A percentile compares a stretch with the other conserved stretches of the same genome.
These are phyloP conservation scores for Drosophila neonasuta DNA, from an alignment of 2,888 invertebrate genomes.

Conservation along the genomic window DNA sequence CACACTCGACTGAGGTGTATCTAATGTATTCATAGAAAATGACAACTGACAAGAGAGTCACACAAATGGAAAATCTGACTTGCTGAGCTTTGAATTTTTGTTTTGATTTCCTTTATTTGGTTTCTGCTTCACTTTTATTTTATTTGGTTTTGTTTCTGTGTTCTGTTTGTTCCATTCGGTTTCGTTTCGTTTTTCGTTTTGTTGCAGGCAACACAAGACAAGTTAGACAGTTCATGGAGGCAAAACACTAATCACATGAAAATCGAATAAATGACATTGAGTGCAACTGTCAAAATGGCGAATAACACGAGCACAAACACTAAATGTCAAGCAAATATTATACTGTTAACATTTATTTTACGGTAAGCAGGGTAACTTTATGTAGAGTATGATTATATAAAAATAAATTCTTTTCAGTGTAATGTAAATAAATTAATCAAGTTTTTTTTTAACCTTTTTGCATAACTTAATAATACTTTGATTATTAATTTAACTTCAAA, in stretches of 20 bases:
- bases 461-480: no score
- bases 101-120: constrained; percentile 27
- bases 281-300: constrained; percentile 25
- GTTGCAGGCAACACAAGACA: constrained; percentile 27
- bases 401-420: no score
- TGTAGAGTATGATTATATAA: background rate
- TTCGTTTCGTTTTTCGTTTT: background rate
- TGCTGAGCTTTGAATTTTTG: constrained; percentile 35
- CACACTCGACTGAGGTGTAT: constrained; percentile 14
- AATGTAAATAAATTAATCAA: no score
- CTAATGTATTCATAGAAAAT: constrained; percentile 75
- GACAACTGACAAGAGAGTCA: constrained; percentile 75
- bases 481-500: no score
- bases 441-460: no score
- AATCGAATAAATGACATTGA: constrained; percentile 58
- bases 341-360: background rate
- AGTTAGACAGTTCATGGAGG: constrained; percentile 32
- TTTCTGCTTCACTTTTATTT: constrained; percentile 9
- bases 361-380: background rate
- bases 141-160: constrained; percentile 10
- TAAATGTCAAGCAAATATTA: background rate
- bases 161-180: constrained; percentile 17
- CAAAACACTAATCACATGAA: constrained; percentile 64
- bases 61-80: constrained; percentile 73
- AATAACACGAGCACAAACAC: constrained; percentile 24